Conservation (phyloP, 2,888 invertebrate genomes). For the Tryphoninae sp. region DNA sequence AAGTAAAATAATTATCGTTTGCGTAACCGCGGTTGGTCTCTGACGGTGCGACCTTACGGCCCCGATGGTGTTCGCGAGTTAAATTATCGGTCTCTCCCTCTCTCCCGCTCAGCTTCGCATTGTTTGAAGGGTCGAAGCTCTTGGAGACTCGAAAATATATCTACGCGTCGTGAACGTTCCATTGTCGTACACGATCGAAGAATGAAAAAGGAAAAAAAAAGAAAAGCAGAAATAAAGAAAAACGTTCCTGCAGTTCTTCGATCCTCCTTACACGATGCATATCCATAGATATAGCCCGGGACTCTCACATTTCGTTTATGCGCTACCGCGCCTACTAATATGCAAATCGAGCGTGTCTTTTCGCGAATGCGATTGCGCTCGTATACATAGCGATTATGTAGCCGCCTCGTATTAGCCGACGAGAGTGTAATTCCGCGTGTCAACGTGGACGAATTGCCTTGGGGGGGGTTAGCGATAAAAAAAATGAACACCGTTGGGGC, state of each 20-base stretch:
- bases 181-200: constrained; percentile 6
- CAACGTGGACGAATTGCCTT: constrained; percentile 40
- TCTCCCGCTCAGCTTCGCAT: neutral
- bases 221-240: neutral
- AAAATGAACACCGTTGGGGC: neutral
- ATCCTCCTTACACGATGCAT: constrained; percentile 4
- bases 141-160: constrained; percentile 1
- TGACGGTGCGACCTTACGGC: constrained; percentile 24
- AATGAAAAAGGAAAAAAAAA: constrained; percentile 4
- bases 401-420: constrained; percentile 21
- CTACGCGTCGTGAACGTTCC: neutral
- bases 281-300: neutral
- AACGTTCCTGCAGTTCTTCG: neutral
- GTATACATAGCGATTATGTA: constrained; percentile 9
- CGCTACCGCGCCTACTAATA: constrained; percentile 17
- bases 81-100: constrained; percentile 13
- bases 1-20: constrained; percentile 46
- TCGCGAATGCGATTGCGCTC: constrained; percentile 25
- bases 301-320: constrained; percentile 12
- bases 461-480: neutral
- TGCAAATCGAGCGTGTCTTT: constrained; percentile 32
- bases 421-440: constrained; percentile 39
- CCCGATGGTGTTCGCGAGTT: constrained; percentile 1
- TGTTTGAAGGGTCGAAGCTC: constrained; percentile 17
- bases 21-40: constrained; percentile 27